Percentiles rank a stretch among this genome's conserved stretches.
Evolutionary conservation across 2,888 invertebrate genomes (phyloP).

Genomic region (Cataglyphis altisquamis): DNA sequence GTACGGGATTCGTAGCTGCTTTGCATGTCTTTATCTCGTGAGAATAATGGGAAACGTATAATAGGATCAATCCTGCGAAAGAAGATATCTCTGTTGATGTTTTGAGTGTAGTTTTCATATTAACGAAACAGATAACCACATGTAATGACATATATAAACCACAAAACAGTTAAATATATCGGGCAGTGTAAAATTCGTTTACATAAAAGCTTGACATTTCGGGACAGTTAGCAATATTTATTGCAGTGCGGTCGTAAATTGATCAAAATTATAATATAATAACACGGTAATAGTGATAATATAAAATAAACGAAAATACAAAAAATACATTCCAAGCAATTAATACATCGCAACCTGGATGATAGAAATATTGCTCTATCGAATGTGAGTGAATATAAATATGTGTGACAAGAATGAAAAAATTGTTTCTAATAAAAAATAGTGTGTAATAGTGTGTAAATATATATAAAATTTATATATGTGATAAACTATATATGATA

Average conservation of each 20-base stretch:
- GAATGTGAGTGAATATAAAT: not conserved
- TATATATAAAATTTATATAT: too few relatives aligned
- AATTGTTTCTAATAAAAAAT: slow-evolving; percentile 1
- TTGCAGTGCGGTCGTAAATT: slow-evolving; percentile 9
- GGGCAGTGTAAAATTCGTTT: not conserved
- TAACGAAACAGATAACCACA: not conserved
- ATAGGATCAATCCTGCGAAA: not conserved
- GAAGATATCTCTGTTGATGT: not conserved
- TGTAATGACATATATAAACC: not conserved
- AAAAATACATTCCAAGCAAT: slow-evolving; percentile 21
- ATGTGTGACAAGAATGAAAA: not conserved
- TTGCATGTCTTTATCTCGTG: not conserved
- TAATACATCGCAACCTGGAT: not conserved
- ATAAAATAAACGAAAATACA: slow-evolving; percentile 30
- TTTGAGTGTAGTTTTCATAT: not conserved
- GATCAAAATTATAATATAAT: not conserved
- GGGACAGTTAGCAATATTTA: slow-evolving; percentile 3
- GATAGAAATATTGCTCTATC: slow-evolving; percentile 3
- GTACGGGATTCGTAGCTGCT: slow-evolving; percentile 60
- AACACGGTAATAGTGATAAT: not conserved
- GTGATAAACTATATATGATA: too few relatives aligned
- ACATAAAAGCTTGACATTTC: slow-evolving; percentile 18
- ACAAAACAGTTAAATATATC: not conserved
- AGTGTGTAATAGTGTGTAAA: too few relatives aligned
- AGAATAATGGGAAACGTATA: not conserved